Conservation (phyloP, 2,797 vertebrate species). For the Catharus ustulatus region DNA sequence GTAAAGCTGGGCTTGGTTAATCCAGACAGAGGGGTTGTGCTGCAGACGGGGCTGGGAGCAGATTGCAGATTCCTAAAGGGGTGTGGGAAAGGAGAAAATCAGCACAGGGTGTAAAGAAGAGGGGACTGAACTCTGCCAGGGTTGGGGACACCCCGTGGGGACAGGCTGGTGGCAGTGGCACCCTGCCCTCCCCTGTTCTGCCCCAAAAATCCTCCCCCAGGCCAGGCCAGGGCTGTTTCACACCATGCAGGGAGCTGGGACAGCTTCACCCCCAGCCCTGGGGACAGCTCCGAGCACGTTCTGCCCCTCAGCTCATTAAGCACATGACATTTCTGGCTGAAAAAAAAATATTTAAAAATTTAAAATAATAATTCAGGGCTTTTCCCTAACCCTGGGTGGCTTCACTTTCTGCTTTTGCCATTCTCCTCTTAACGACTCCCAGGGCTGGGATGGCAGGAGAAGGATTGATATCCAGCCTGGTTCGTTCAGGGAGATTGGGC, state of each 20-base stretch:
- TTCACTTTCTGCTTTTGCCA: slow-evolving; percentile 45
- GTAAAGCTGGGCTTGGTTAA: not conserved
- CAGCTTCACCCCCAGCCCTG: not conserved
- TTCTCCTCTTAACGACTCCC: slow-evolving; percentile 2
- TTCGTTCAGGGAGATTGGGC: not conserved
- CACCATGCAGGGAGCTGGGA: not conserved
- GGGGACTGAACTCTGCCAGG: not conserved
- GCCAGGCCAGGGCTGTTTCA: not conserved
- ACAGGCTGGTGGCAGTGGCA: accelerated
- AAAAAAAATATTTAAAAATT: not conserved
- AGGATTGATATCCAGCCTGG: slow-evolving; percentile 28
- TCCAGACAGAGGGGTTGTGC: not conserved
- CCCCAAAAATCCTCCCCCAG: not conserved
- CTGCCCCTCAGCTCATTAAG: slow-evolving; percentile 15
- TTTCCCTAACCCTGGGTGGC: slow-evolving; percentile 4
- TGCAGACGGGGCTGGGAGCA: not conserved
- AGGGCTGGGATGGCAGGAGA: slow-evolving; percentile 27
- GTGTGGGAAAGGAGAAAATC: not conserved
- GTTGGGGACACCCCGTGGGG: accelerated
- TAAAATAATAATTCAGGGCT: not conserved
- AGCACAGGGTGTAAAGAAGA: accelerated
- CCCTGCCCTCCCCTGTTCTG: accelerated
- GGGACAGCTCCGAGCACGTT: not conserved
- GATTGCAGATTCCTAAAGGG: not conserved
- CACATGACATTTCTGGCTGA: not conserved